Base-by-base conservation (phyloP, 2,113 vertebrate species). In the Plestiodon gilberti region DNA sequence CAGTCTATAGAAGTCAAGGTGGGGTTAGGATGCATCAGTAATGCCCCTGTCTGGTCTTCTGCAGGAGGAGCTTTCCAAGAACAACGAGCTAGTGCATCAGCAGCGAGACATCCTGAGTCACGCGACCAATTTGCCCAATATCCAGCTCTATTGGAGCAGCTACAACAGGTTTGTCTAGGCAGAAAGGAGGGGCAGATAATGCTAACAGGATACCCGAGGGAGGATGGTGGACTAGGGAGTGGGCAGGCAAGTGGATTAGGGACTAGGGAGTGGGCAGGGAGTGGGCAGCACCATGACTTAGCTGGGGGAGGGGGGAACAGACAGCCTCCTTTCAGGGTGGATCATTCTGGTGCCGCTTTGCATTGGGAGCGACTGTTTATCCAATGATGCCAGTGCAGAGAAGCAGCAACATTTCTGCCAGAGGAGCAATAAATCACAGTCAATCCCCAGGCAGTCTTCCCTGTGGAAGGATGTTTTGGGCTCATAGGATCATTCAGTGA, bases 131-230 rank as follows among this genome's bases (percentile, higher is more conserved):
- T 84, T 97, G 91, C 80, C 88, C 43, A 99, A 98, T 95, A 95
- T 98, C 2, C 98, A 98, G 74, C 96, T 98, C 17, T 97, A 98
- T 86, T 98, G 98, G 98, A 98, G 97, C 92, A 97, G 95, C 71
- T 99, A 98, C 95, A 98, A 97, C 95, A 97, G 94, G 96, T 95
- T 81, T 78, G 85, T 15, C 43, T 62, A 64, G 6, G 17, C 64
- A 40, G 23, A 57, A 43, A 7, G 23, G 43, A 23, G n/a, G n/a
- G 33, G 52, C 15, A 28, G 15, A 62, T 28, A 28, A 3, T 23
- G 20, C 22, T 20, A 11, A 30, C 15, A 22, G 6, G 23, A 86
- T 48, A 33, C 55, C 52, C 20, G 33, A 7, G n/a, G 14, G 52
- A 70, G 73, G 71, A 30, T 25, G 22, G 17, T 25, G 11, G 28